phyloP scores from a whole-genome alignment of 1,140 invertebrate genomes.

The Xylocopa sonorina region DNA sequence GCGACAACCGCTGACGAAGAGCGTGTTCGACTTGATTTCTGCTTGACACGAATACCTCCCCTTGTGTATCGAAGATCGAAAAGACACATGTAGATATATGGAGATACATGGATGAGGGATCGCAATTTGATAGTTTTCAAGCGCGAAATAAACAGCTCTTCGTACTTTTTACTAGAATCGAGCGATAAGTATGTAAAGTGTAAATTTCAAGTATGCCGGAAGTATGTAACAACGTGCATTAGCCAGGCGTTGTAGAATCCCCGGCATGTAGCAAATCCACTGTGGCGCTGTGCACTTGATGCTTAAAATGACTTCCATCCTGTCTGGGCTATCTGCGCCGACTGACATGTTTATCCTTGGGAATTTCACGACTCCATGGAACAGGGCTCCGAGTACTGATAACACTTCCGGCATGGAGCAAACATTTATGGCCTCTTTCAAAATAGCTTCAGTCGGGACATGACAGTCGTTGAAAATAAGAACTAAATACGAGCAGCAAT shows the following conservation, averaged over 20 bases:
- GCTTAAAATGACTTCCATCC: slow-evolving; percentile 20
- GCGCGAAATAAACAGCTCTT: no score
- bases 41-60: neutral
- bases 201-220: slow-evolving; percentile 5
- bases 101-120: neutral
- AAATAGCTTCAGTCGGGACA: neutral
- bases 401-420: neutral
- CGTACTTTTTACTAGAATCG: neutral
- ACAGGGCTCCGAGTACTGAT: neutral
- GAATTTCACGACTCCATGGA: neutral
- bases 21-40: neutral
- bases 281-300: slow-evolving; percentile 22
- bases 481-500: neutral
- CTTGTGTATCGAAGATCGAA: neutral
- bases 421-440: no score
- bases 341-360: slow-evolving; percentile 18
- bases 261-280: neutral
- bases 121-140: no score
- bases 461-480: neutral
- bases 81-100: no score
- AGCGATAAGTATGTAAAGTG: neutral
- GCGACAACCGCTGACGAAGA: neutral
- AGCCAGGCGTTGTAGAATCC: slow-evolving; percentile 13
- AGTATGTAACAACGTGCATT: slow-evolving; percentile 16
- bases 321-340: slow-evolving; percentile 10